Evolutionary conservation across 2,888 invertebrate genomes (phyloP), one percentile per base, ranked within the genome.

Genomic region (Pyralis farinalis): DNA sequence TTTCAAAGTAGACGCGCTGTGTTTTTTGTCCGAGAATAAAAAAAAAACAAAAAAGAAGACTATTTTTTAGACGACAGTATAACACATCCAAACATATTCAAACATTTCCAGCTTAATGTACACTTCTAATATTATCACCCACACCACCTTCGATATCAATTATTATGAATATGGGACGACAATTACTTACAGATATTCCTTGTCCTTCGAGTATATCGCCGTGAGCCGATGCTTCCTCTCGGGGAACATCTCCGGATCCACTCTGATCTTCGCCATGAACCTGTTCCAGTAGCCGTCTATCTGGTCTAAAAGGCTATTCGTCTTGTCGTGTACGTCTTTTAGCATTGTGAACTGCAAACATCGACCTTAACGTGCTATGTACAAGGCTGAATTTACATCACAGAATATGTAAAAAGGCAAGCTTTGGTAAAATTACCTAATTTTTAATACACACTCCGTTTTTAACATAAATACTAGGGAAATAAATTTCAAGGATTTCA

Each of bases 171-270:
- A 21, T 11, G 20, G 16, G 12, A 1, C 9, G 38, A 12, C 27
- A 20, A 6, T 31, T 47, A 92, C 95, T 93, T 82, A 96, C 94
- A 98, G 90, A 81, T 97, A 98, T 81, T 97, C 96, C 76, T 96
- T 96, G 69, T 97, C 97, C 55, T 96, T 92, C 51, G 95, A 95
- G 78, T 96, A 98, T 42, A 96, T 94, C 28, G 97, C 96, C 16
- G 97, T 96, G 61, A 97, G 95, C 40, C 94, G 91, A 57, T 96
- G 94, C 40, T 92, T 92, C 60, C 93, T 92, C 47, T 93, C 92
- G 0, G 97, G 97, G 71, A 97, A 96, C 58, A 91, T 87, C 0
- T 81, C 72, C 9, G 91, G 91, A 69, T 97, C 94, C 0, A 96
- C 92, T 56, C 93, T 88, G 51, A 94, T 91, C 47, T 71, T 82